Conservation (phyloP, 92 coral and sea anemone genomes). For the Isaurus tuberculatus region DNA sequence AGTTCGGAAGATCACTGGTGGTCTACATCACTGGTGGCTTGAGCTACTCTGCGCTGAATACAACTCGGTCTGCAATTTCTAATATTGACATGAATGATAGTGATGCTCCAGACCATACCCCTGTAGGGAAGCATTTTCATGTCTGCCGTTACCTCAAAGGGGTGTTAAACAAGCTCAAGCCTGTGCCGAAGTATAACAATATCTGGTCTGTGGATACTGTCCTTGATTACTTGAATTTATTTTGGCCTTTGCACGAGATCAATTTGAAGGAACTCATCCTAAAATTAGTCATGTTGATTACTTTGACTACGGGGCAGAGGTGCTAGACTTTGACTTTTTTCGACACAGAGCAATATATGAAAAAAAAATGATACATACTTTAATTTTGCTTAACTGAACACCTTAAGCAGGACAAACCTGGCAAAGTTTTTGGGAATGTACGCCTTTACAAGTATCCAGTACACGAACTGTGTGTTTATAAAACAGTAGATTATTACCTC, state of each 20-base stretch:
- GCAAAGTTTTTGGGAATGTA: constrained; percentile 63
- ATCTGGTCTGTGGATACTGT: constrained; percentile 67
- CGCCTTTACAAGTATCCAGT: constrained; percentile 49
- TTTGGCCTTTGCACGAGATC: constrained; percentile 56
- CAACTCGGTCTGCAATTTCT: constrained; percentile 62
- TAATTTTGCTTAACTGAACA: constrained; percentile 60
- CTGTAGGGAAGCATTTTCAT: constrained; percentile 55
- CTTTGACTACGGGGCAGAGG: constrained; percentile 63
- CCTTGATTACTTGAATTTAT: constrained; percentile 46
- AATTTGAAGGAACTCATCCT: constrained; percentile 61
- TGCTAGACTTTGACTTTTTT: constrained; percentile 59
- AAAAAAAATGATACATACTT: constrained; percentile 41
- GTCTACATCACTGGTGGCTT: constrained; percentile 23
- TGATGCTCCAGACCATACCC: constrained; percentile 26
- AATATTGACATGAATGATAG: constrained; percentile 37
- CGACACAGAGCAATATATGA: constrained; percentile 53
- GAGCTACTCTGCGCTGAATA: constrained; percentile 63
- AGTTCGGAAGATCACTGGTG: constrained; percentile 32
- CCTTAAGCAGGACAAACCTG: constrained; percentile 69
- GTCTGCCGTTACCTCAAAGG: constrained; percentile 61
- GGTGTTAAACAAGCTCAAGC: constrained; percentile 61
- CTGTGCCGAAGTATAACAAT: constrained; percentile 55
- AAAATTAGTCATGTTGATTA: constrained; percentile 64
- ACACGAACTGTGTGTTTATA: constrained; percentile 62
- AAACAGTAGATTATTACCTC: constrained; percentile 53